phyloP scores from a whole-genome alignment of 2,797 vertebrate species.

The Oreochromis mossambicus region DNA sequence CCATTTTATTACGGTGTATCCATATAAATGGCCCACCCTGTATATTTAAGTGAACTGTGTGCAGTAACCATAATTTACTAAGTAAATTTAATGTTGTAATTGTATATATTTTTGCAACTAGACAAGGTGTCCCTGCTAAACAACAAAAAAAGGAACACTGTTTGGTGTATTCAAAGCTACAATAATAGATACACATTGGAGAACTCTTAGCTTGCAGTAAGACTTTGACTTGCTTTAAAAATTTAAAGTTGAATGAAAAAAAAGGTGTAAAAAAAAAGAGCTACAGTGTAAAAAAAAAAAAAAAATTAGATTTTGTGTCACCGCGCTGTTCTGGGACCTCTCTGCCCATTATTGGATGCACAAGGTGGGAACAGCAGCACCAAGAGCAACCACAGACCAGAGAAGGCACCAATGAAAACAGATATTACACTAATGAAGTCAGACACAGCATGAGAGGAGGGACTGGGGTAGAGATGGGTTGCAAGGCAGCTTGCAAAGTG shows the following conservation, averaged over 20 bases:
- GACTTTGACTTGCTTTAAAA: neutral
- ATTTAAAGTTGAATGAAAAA: neutral
- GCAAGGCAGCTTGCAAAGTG: neutral
- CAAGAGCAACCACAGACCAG: neutral
- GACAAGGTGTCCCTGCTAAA: neutral
- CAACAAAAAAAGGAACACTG: neutral
- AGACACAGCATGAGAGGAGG: neutral
- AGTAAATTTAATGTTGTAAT: neutral
- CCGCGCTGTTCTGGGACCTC: neutral
- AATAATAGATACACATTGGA: neutral
- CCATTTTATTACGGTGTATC: too few relatives aligned
- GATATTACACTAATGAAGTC: neutral
- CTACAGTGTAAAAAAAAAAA: neutral
- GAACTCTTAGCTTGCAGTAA: neutral
- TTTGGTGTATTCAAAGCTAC: neutral
- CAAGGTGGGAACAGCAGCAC: neutral
- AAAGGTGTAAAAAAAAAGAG: neutral
- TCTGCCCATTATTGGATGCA: neutral
- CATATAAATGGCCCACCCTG: too few relatives aligned
- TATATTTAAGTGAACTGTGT: neutral
- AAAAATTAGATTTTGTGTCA: neutral
- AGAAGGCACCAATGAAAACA: neutral
- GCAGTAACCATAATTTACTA: neutral
- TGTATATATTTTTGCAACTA: neutral
- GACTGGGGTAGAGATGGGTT: neutral